Percentiles rank a stretch among this genome's conserved stretches.
These are phyloP conservation scores for Caerostris darwini DNA, from an alignment of 1,140 invertebrate species.

Conservation along the genomic window DNA sequence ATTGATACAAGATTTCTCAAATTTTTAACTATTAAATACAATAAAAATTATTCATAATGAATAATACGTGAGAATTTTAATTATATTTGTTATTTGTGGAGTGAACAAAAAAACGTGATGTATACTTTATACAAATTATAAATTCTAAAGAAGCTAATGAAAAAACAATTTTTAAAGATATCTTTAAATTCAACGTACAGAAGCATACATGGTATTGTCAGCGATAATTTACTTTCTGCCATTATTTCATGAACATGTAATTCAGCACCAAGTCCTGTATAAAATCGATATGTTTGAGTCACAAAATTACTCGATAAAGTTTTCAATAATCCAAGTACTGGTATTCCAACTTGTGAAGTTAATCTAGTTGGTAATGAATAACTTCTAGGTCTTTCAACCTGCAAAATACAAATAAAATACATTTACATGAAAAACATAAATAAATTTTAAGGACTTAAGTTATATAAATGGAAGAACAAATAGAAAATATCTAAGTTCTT, in stretches of 20 bases:
- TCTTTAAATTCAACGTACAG: slow-evolving; percentile 86
- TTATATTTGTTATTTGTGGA: too few relatives aligned
- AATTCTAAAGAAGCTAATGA: too few relatives aligned
- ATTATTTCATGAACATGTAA: slow-evolving; percentile 87
- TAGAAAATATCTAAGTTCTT: background rate
- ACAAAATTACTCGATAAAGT: slow-evolving; percentile 89
- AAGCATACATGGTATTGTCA: slow-evolving; percentile 92
- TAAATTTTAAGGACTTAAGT: too few relatives aligned
- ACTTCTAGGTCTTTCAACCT: slow-evolving; percentile 84
- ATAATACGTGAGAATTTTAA: too few relatives aligned
- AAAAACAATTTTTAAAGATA: background rate
- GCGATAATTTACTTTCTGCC: slow-evolving; percentile 93
- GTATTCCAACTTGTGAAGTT: slow-evolving; percentile 90
- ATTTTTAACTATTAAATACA: too few relatives aligned
- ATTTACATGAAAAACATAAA: too few relatives aligned
- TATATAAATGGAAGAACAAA: too few relatives aligned
- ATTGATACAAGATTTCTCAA: too few relatives aligned
- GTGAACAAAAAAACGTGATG: too few relatives aligned
- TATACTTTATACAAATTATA: too few relatives aligned
- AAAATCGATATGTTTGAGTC: slow-evolving; percentile 88
- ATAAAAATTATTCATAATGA: too few relatives aligned
- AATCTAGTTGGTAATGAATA: slow-evolving; percentile 92
- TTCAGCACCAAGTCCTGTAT: slow-evolving; percentile 77
- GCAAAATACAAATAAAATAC: slow-evolving; percentile 11
- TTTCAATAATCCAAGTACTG: slow-evolving; percentile 88